Percentiles rank a stretch among this genome's conserved stretches.
phyloP scores from a whole-genome alignment of 2,113 vertebrate species.

The Kryptolebias marmoratus region DNA sequence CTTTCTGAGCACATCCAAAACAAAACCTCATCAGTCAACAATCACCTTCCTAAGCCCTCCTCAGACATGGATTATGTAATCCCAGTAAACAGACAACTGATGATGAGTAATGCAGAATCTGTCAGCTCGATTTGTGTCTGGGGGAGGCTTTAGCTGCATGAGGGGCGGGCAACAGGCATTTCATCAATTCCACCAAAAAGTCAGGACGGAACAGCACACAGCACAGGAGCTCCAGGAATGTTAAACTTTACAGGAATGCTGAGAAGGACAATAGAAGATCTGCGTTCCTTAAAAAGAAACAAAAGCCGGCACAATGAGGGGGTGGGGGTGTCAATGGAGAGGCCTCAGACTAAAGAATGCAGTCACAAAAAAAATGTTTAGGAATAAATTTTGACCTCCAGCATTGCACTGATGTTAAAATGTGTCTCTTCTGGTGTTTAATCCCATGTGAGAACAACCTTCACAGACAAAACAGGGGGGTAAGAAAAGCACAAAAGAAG shows the following conservation, averaged over 20 bases:
- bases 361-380: neutral
- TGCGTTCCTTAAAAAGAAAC: constrained; percentile 24
- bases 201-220: neutral
- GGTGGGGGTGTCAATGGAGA: neutral
- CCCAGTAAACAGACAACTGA: too few relatives aligned
- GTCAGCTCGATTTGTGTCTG: too few relatives aligned
- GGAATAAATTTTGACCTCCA: accelerated
- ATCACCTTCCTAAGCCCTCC: too few relatives aligned
- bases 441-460: neutral
- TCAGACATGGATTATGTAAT: too few relatives aligned
- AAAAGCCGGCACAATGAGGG: constrained; percentile 3
- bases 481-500: neutral
- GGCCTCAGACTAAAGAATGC: neutral
- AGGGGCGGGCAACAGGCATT: neutral
- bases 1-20: too few relatives aligned
- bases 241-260: neutral
- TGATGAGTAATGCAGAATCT: too few relatives aligned
- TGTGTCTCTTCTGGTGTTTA: neutral
- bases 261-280: constrained; percentile 11
- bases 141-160: too few relatives aligned
- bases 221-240: neutral
- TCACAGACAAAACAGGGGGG: neutral
- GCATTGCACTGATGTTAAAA: neutral
- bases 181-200: neutral
- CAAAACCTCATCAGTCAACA: too few relatives aligned